phyloP scores from a whole-genome alignment of 2,113 vertebrate species.

The Tretioscincus oriximinensis region DNA sequence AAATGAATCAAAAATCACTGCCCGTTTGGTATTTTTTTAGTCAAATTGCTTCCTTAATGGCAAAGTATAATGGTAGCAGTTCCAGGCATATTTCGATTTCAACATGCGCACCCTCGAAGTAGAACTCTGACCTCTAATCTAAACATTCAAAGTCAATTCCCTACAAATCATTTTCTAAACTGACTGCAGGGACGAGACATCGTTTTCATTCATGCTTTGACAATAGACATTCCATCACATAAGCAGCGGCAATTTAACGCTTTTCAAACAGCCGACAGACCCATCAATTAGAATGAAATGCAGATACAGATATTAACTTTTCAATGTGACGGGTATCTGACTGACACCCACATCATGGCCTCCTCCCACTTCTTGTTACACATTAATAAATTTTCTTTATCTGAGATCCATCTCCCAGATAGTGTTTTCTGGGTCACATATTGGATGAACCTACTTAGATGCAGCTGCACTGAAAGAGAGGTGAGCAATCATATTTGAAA shows the following conservation, averaged over 20 bases:
- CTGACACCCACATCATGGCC: constrained; percentile 44
- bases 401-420: constrained; percentile 35
- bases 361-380: constrained; percentile 43
- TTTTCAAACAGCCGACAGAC: constrained; percentile 71
- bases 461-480: constrained; percentile 37
- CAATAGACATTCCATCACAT: constrained; percentile 70
- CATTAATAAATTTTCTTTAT: constrained; percentile 57
- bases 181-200: constrained; percentile 44
- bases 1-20: constrained; percentile 52
- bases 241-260: constrained; percentile 72
- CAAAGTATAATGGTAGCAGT: constrained; percentile 31
- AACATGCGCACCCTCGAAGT: constrained; percentile 53
- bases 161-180: constrained; percentile 66
- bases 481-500: constrained; percentile 28
- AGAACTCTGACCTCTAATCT: constrained; percentile 73
- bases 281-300: constrained; percentile 74
- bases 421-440: constrained; percentile 35
- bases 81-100: constrained; percentile 34
- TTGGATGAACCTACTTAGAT: constrained; percentile 40
- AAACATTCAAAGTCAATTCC: constrained; percentile 70
- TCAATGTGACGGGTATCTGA: constrained; percentile 59
- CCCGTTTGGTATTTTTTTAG: constrained; percentile 46
- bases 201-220: constrained; percentile 57
- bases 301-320: constrained; percentile 68
- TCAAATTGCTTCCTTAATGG: constrained; percentile 50